These are phyloP conservation scores for Stenchaetothrips biformis DNA, from an alignment of 2,888 invertebrate species.

Conservation along the genomic window DNA sequence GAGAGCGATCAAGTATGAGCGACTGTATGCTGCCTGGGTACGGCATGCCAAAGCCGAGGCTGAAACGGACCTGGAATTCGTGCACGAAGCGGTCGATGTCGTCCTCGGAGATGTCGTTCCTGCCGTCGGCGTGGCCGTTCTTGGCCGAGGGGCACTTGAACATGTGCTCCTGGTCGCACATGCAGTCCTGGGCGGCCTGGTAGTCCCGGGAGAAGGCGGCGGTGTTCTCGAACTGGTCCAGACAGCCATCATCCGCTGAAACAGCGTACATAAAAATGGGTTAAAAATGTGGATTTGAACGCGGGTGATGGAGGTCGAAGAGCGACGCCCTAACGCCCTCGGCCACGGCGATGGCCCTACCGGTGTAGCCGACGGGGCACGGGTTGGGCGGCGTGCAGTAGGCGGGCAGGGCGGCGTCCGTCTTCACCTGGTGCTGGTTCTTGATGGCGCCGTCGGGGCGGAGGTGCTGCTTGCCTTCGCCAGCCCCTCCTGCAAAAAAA, in stretches of 20 bases:
- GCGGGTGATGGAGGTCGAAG: not conserved
- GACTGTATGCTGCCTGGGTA: not conserved
- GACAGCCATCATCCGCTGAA: conserved; percentile 79
- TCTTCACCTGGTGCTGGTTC: conserved; percentile 73
- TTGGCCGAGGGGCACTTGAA: conserved; percentile 72
- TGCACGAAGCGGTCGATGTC: conserved; percentile 65
- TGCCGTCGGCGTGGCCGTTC: conserved; percentile 32
- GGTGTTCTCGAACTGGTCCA: conserved; percentile 88
- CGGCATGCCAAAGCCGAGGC: no score
- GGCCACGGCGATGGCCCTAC: conserved; percentile 47
- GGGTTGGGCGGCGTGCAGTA: conserved; percentile 99
- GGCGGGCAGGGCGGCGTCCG: conserved; percentile 88
- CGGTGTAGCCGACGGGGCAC: conserved; percentile 88
- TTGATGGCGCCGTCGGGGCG: conserved; percentile 54
- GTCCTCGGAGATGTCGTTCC: conserved; percentile 48
- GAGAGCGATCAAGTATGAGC: conserved; percentile 40
- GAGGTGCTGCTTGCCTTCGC: conserved; percentile 67
- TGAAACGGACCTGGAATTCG: conserved; percentile 50
- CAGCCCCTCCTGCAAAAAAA: conserved; percentile 56
- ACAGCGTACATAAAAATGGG: conserved; percentile 29
- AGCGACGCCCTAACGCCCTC: not conserved
- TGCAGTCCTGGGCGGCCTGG: conserved; percentile 87
- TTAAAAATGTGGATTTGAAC: conserved; percentile 22
- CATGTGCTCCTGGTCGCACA: conserved; percentile 98
- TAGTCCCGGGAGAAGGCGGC: conserved; percentile 92